Base-by-base conservation (phyloP, 2,888 invertebrate genomes). In the Drosophila paranaensis region DNA sequence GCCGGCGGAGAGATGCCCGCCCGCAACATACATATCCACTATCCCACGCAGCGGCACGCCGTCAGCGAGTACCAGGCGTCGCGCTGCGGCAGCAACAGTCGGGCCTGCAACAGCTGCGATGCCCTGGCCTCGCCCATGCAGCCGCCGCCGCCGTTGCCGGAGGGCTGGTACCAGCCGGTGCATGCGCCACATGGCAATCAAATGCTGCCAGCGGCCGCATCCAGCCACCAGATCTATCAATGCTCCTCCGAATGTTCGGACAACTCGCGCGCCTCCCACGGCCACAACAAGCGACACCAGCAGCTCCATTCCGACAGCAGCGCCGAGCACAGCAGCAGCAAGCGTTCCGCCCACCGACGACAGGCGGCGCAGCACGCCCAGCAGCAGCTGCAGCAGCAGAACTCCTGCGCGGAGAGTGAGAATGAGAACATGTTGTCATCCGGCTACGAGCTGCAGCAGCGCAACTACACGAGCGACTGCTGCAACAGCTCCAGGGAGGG, bases 401-500 rank as follows among this genome's bases (percentile, higher is more conserved):
- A 63, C 11, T 76, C 82, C 25, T 80, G 81, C 57, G 65, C 82
- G 43, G 88, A 88, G 75, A 83, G 84, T 42, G 91, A 92, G 64
- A 90, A 82, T 43, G 91, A 91, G 71, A 91, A 88, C 58, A 90
- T 91, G 83, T 65, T 90, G 35, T 30, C 80, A 8, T 40, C 54
- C 11, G 56, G 76, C 50, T 82, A 84, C 30, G 79, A 77, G 66
- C 58, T 66, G 60, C 77, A 64, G 14, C 60, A 72, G 35, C 71
- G 78, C 0, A 92, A 92, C 64, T 94, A 94, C 81, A 70, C 85
- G 25, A 93, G 92, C 64, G 94, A 94, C 76, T 94, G 93, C 58
- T 93, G 93, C 74, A 92, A 91, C 92, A 94, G 90, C 92, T 94
- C 93, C 77, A 93, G 89, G 89, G 93, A 93, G 56, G 93, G 93